Conservation (phyloP, 1,140 invertebrate genomes). For the Nomia melanderi region DNA sequence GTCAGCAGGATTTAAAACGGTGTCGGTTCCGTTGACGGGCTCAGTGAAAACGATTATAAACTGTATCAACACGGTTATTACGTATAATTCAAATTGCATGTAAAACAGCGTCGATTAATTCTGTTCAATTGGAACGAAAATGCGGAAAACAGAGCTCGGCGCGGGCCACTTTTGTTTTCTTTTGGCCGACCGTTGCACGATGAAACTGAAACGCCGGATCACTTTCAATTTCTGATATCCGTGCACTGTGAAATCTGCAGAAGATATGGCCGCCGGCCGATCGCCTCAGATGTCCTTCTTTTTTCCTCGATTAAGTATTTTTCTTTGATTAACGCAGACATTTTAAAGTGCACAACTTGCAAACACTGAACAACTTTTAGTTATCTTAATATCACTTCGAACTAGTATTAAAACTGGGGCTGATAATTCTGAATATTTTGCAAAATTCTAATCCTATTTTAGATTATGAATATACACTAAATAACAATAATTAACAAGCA, state of each 20-base stretch:
- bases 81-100: slow-evolving; percentile 60
- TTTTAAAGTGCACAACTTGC: neutral
- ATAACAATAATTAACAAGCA: too few species aligned
- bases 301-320: slow-evolving; percentile 41
- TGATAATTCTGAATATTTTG: neutral
- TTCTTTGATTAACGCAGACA: neutral
- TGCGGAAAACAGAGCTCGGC: slow-evolving; percentile 23
- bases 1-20: slow-evolving; percentile 55
- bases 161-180: slow-evolving; percentile 42
- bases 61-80: slow-evolving; percentile 49
- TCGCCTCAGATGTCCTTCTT: slow-evolving; percentile 35
- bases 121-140: slow-evolving; percentile 57
- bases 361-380: neutral
- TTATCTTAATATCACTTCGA: neutral
- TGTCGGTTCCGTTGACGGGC: slow-evolving; percentile 46
- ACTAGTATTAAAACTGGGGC: too few species aligned
- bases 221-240: slow-evolving; percentile 72
- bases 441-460: too few species aligned
- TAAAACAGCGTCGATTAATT: slow-evolving; percentile 60
- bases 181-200: slow-evolving; percentile 24
- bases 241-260: slow-evolving; percentile 17
- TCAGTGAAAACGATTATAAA: slow-evolving; percentile 41
- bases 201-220: slow-evolving; percentile 70
- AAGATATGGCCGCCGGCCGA: slow-evolving; percentile 39
- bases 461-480: too few species aligned